These are phyloP conservation scores for Hylaea fasciaria DNA, from an alignment of 2,888 invertebrate genomes.

Conservation along the genomic window DNA sequence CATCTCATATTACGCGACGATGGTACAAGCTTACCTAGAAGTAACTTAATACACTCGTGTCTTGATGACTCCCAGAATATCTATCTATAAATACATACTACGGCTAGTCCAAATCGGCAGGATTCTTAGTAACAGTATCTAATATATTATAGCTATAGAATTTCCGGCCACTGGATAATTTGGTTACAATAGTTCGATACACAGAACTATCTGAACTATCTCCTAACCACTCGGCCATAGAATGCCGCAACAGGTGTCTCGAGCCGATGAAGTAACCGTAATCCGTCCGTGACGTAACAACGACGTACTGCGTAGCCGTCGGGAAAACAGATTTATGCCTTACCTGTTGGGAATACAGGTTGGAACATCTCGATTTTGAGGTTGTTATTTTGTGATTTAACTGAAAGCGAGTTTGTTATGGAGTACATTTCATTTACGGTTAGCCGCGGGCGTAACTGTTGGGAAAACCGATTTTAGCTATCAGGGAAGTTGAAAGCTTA, in stretches of 20 bases:
- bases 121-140: too few relatives aligned
- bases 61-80: too few relatives aligned
- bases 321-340: conserved; percentile 5
- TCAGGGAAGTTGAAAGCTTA: too few relatives aligned
- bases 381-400: not conserved
- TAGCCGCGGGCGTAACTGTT: not conserved
- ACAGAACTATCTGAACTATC: conserved; percentile 2
- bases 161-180: not conserved
- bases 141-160: too few relatives aligned
- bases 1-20: too few relatives aligned
- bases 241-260: conserved; percentile 14
- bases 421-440: too few relatives aligned
- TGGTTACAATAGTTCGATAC: not conserved
- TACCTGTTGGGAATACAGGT: conserved; percentile 1
- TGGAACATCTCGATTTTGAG: not conserved
- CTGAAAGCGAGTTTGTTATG: not conserved
- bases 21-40: too few relatives aligned
- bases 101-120: too few relatives aligned
- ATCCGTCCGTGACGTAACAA: conserved; percentile 17
- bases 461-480: not conserved
- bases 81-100: too few relatives aligned
- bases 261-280: conserved; percentile 8
- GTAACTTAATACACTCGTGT: too few relatives aligned
- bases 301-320: conserved; percentile 2
- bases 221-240: not conserved